Evolutionary conservation across 2,113 vertebrate genomes (phyloP), one percentile per base, ranked within the genome.

Genomic region (Solea solea): DNA sequence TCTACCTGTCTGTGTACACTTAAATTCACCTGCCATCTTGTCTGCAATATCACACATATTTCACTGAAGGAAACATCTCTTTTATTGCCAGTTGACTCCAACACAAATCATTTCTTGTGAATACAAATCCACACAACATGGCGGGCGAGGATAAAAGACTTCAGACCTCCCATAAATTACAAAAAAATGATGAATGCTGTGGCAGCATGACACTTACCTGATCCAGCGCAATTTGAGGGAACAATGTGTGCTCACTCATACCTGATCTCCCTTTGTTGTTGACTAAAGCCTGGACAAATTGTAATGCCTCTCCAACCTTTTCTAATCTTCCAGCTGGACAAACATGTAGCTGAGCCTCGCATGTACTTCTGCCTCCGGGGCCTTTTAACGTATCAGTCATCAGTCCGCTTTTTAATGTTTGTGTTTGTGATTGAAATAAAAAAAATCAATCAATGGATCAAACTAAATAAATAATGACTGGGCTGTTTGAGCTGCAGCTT

Each of bases 311-410:
- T 80, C 63, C 27, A 59, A 68, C 68, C 34, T 67, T 69, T 84
- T 79, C 70, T 71, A 52, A 74, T 77, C 77, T 69, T 58, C 49
- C 91, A 91, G 90, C 91, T 91, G 91, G 9, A 88, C 90, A 90
- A 92, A 91, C 87, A 90, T 80, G 80, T 81, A 72, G 81, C 68
- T 86, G 81, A 27, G 63, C 59, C 68, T 53, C 5, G 46, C 34
- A 39, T 75, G 72, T 9, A 64, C 45, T 53, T 81, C 34, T 59
- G 52, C 53, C 63, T 51, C 42, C 1, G 27, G 61, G 60, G 58
- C 63, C 39, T 61, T 45, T 70, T 50, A 54, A 54, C 58, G 67
- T 68, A 50, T 79, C 39, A 82, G 13, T 73, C 14, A 4, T 79
- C 39, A 82, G 13, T 73, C 14, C 3, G 34, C 63, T 79, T 64